Conservation (phyloP, 2,113 vertebrate genomes). For the Antechinus flavipes region DNA sequence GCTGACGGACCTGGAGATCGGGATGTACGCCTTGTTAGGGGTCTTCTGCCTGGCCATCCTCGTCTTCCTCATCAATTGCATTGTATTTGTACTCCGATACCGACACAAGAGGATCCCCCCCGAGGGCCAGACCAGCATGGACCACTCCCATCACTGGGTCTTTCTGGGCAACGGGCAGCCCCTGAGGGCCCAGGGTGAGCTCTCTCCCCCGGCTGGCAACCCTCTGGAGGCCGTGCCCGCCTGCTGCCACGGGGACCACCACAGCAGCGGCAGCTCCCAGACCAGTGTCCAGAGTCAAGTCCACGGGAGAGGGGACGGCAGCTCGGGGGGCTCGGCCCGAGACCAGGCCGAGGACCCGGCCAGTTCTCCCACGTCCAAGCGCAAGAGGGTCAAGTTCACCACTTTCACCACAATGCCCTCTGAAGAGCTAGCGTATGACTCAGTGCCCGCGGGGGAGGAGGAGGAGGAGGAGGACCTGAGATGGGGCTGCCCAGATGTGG, state of each 20-base stretch:
- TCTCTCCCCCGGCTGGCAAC: slow-evolving; percentile 93
- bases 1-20: slow-evolving; percentile 97
- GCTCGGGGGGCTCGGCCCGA: slow-evolving; percentile 93
- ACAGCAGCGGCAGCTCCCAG: slow-evolving; percentile 98
- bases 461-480: slow-evolving; percentile 93
- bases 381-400: slow-evolving; percentile 99
- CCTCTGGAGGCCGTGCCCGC: slow-evolving; percentile 92
- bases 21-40: slow-evolving; percentile 97
- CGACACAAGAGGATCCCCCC: slow-evolving; percentile 97
- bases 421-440: slow-evolving; percentile 96
- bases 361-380: slow-evolving; percentile 97
- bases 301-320: slow-evolving; percentile 95
- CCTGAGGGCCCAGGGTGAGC: slow-evolving; percentile 91
- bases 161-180: slow-evolving; percentile 97
- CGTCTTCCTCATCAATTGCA: slow-evolving; percentile 99
- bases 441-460: slow-evolving; percentile 95
- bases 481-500: slow-evolving; percentile 98
- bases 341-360: slow-evolving; percentile 94
- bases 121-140: slow-evolving; percentile 98
- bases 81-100: slow-evolving; percentile 98
- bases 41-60: slow-evolving; percentile 99
- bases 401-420: slow-evolving; percentile 96
- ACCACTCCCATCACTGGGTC: slow-evolving; percentile 99
- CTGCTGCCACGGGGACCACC: slow-evolving; percentile 97
- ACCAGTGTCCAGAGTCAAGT: slow-evolving; percentile 98